Evolutionary conservation across 1,140 invertebrate species (phyloP).

Genomic region (Psix sp.): DNA sequence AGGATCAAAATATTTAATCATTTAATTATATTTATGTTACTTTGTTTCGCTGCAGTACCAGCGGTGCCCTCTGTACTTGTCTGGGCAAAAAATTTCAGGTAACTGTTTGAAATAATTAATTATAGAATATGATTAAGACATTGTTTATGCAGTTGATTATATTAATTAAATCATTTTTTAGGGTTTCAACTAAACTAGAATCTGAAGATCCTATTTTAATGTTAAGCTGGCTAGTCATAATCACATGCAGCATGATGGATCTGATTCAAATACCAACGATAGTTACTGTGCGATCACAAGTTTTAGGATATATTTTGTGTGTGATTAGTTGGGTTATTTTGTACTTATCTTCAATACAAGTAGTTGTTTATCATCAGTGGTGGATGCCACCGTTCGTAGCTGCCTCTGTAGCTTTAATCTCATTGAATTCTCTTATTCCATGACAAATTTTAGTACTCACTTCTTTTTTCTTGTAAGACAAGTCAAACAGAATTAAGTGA

Average conservation of each 20-base stretch:
- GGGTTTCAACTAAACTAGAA: slow-evolving; percentile 59
- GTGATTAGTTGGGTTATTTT: slow-evolving; percentile 66
- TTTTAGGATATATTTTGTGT: slow-evolving; percentile 64
- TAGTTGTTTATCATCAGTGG: slow-evolving; percentile 69
- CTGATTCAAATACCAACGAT: slow-evolving; percentile 65
- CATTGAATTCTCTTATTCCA: slow-evolving; percentile 60
- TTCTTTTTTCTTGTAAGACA: no score
- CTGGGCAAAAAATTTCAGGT: slow-evolving; percentile 77
- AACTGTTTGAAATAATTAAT: slow-evolving; percentile 29
- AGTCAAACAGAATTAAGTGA: no score
- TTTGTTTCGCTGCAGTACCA: slow-evolving; percentile 67
- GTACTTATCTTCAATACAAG: slow-evolving; percentile 58
- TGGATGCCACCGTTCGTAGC: slow-evolving; percentile 70
- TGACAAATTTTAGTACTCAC: no score
- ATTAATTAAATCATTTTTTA: slow-evolving; percentile 23
- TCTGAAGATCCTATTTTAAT: slow-evolving; percentile 71
- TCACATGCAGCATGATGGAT: slow-evolving; percentile 68
- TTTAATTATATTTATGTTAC: slow-evolving; percentile 71
- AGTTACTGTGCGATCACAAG: slow-evolving; percentile 45
- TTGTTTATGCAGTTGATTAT: slow-evolving; percentile 8
- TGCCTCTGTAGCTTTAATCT: slow-evolving; percentile 43
- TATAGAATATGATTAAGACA: slow-evolving; percentile 3
- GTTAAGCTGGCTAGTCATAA: slow-evolving; percentile 68
- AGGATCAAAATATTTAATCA: slow-evolving; percentile 70
- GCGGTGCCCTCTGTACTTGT: slow-evolving; percentile 73